Conservation (phyloP, 2,113 vertebrate genomes). For the Chlorodrepanis virens region DNA sequence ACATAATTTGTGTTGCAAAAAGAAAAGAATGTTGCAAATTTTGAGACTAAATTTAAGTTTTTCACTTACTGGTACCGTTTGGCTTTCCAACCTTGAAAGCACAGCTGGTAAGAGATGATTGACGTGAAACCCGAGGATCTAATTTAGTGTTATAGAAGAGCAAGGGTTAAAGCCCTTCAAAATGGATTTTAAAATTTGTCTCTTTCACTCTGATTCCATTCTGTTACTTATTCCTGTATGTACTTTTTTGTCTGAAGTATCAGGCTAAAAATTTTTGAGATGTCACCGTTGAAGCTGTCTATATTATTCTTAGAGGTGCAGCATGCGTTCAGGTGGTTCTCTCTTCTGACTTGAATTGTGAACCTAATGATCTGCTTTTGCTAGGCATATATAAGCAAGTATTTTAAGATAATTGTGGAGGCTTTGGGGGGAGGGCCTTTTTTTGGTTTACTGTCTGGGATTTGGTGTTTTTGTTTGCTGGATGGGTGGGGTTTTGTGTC, state of each 20-base stretch:
- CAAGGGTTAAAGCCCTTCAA: not conserved
- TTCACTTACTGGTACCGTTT: not conserved
- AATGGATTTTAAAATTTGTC: not conserved
- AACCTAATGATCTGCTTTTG: not conserved
- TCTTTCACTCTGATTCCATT: not conserved
- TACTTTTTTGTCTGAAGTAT: not conserved
- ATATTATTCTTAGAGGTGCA: not conserved
- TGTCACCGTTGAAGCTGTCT: not conserved
- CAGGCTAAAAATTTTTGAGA: not conserved
- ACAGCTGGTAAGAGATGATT: not conserved
- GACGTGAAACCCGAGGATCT: not conserved
- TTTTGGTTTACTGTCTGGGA: not conserved
- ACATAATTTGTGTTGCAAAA: not conserved
- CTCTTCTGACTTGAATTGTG: not conserved
- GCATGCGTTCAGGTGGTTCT: not conserved
- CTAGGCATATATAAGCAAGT: not conserved
- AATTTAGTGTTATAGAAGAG: not conserved
- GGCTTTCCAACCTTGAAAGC: not conserved
- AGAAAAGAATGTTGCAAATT: not conserved
- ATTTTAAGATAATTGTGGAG: not conserved
- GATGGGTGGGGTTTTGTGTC: not conserved
- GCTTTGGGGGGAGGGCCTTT: rapidly evolving
- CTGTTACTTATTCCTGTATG: not conserved
- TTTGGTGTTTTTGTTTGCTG: not conserved
- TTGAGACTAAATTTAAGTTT: not conserved